A percentile compares a stretch with the other conserved stretches of the same genome.
These are phyloP conservation scores for Archocentrus centrarchus DNA, from an alignment of 2,113 vertebrate genomes.

Conservation along the genomic window DNA sequence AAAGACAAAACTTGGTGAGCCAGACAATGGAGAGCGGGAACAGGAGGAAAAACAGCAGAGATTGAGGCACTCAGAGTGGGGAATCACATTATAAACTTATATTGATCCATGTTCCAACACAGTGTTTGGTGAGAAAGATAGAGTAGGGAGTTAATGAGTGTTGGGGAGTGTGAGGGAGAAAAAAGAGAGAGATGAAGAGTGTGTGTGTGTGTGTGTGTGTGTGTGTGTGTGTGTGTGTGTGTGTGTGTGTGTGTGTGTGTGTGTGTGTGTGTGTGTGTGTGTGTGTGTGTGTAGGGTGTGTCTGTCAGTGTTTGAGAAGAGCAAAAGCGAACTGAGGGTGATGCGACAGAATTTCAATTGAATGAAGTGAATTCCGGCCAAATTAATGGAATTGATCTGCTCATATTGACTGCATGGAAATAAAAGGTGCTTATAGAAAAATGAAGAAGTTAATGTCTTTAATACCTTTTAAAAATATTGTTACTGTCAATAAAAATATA, in stretches of 20 bases:
- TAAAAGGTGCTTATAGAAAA: conserved; percentile 8
- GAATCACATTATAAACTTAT: conserved; percentile 70
- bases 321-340: background rate
- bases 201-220: background rate
- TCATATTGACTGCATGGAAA: conserved; percentile 23
- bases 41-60: conserved; percentile 5
- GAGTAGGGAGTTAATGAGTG: conserved; percentile 66
- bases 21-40: background rate
- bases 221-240: background rate
- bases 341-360: conserved; percentile 22
- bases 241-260: background rate
- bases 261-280: background rate
- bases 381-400: conserved; percentile 33
- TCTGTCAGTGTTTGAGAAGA: background rate
- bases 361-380: conserved; percentile 29
- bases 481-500: background rate
- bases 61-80: conserved; percentile 55
- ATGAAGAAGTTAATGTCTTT: conserved; percentile 31
- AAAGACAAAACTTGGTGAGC: background rate
- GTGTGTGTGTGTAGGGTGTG: background rate
- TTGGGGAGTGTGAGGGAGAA: conserved; percentile 39
- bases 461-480: conserved; percentile 15
- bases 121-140: conserved; percentile 69
- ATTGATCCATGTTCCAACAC: conserved; percentile 72
- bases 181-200: background rate